phyloP scores from a whole-genome alignment of 2,113 vertebrate species.

The Todiramphus saurophagus region DNA sequence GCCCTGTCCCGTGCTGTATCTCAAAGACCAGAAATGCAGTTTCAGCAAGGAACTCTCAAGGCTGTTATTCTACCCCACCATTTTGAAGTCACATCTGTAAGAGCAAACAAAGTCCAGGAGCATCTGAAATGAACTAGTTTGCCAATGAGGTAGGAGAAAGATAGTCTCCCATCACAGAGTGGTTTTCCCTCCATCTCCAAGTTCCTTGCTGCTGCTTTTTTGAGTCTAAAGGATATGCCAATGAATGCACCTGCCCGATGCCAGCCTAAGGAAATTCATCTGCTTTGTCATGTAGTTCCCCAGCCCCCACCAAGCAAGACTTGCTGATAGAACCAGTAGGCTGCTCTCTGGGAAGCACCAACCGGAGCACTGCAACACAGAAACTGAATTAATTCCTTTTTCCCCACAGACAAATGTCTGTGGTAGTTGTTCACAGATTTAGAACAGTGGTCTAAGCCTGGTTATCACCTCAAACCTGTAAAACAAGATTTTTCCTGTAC shows the following conservation, averaged over 20 bases:
- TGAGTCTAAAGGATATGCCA: background rate
- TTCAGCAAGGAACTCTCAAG: background rate
- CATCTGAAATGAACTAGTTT: background rate
- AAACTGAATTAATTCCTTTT: background rate
- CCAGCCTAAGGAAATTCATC: background rate
- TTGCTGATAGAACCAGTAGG: background rate
- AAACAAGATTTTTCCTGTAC: slow-evolving; percentile 17
- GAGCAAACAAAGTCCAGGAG: background rate
- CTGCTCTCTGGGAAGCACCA: background rate
- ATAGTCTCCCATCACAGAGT: background rate
- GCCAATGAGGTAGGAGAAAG: fast-evolving
- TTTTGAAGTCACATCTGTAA: background rate
- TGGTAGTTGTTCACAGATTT: background rate
- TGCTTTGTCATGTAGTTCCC: background rate
- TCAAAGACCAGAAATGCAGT: background rate
- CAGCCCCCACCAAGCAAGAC: background rate
- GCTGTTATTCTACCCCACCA: background rate
- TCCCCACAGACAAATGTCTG: fast-evolving
- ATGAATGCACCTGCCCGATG: background rate
- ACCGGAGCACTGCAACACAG: background rate
- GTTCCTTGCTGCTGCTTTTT: background rate
- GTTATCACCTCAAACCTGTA: background rate
- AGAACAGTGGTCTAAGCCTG: background rate
- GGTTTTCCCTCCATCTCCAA: background rate
- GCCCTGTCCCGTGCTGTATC: too few species aligned